phyloP scores from a whole-genome alignment of 2,797 vertebrate species.

The Rhynchotus rufescens region DNA sequence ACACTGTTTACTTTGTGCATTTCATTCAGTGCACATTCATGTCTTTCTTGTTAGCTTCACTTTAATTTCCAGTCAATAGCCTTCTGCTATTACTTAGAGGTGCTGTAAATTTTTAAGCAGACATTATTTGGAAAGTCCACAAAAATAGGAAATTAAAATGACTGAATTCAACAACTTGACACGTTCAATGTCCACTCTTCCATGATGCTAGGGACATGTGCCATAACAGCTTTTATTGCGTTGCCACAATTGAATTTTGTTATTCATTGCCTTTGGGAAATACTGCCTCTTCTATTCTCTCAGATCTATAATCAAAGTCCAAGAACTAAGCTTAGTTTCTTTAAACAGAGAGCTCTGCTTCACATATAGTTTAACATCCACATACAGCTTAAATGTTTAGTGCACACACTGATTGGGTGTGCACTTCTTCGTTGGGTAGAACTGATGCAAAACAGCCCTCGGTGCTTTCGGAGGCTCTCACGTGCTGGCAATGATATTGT shows the following conservation, averaged over 20 bases:
- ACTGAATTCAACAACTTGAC: neutral
- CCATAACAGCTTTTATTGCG: neutral
- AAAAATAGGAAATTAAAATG: neutral
- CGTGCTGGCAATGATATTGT: neutral
- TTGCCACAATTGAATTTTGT: neutral
- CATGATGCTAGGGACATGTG: neutral
- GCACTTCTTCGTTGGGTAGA: neutral
- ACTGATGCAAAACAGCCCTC: neutral
- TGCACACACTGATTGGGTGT: neutral
- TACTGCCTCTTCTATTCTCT: neutral
- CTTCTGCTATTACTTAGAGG: neutral
- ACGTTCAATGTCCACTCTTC: neutral
- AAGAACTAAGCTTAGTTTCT: neutral
- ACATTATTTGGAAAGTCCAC: neutral
- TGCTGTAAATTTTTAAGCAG: neutral
- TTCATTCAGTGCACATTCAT: neutral
- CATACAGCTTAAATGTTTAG: neutral
- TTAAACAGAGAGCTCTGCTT: neutral
- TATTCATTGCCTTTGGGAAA: neutral
- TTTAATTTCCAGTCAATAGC: neutral
- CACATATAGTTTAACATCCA: neutral
- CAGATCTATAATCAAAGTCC: neutral
- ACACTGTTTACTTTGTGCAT: neutral
- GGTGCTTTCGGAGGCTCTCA: neutral
- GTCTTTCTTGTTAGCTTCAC: neutral